Conservation (phyloP, 2,888 invertebrate species). For the Encarsia formosa region DNA sequence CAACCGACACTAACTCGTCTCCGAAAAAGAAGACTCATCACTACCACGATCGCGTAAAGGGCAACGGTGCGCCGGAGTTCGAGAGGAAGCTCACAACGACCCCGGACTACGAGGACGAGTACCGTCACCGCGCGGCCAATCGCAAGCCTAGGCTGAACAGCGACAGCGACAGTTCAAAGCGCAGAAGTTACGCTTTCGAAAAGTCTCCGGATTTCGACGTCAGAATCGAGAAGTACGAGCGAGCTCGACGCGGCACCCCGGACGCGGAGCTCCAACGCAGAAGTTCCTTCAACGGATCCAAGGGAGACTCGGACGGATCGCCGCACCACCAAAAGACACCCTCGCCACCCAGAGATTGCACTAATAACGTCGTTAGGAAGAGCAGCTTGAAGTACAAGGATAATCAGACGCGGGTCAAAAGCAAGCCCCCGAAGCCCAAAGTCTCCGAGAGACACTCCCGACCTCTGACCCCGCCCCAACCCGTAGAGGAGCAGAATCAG, state of each 20-base stretch:
- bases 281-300: conserved; percentile 25
- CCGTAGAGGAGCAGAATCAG: neutral
- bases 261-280: conserved; percentile 32
- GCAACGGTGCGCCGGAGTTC: neutral
- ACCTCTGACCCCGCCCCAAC: conserved; percentile 40
- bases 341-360: neutral
- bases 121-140: conserved; percentile 15
- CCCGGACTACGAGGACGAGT: neutral
- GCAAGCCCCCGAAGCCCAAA: conserved; percentile 18
- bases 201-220: conserved; percentile 39
- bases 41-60: neutral
- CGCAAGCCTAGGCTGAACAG: too few relatives aligned
- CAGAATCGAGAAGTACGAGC: conserved; percentile 38
- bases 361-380: conserved; percentile 20
- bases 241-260: conserved; percentile 27
- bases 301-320: neutral
- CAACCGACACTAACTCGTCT: too few relatives aligned
- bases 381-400: conserved; percentile 21
- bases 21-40: conserved; percentile 15
- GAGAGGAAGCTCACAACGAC: conserved; percentile 21
- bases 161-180: conserved; percentile 29
- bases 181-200: conserved; percentile 33
- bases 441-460: conserved; percentile 39
- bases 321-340: neutral
- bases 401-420: conserved; percentile 13